phyloP scores from a whole-genome alignment of 2,888 invertebrate genomes.

The Trissolcus brochymenae region DNA sequence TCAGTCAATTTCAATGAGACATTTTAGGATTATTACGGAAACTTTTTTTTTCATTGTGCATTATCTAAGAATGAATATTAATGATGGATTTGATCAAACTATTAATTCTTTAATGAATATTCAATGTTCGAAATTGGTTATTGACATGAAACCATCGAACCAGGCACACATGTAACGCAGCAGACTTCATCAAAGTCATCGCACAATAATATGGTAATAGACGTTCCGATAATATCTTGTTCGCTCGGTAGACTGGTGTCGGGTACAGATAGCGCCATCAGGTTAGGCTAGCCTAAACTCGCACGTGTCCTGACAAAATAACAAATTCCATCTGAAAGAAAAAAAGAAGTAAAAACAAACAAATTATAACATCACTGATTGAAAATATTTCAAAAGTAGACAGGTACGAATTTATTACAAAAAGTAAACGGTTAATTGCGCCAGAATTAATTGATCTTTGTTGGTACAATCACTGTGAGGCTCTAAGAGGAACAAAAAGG shows the following conservation, averaged over 20 bases:
- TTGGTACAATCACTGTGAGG: slow-evolving; percentile 9
- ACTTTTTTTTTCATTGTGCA: too few relatives aligned
- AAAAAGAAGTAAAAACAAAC: background rate
- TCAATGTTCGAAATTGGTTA: slow-evolving; percentile 41
- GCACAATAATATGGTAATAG: slow-evolving; percentile 53
- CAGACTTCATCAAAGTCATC: slow-evolving; percentile 45
- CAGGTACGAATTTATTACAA: background rate
- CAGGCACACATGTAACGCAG: slow-evolving; percentile 48
- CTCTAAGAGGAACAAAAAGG: background rate
- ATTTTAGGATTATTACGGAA: too few relatives aligned
- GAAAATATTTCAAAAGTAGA: slow-evolving; percentile 20
- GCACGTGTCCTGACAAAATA: slow-evolving; percentile 34
- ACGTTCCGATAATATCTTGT: slow-evolving; percentile 50
- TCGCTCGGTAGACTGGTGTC: slow-evolving; percentile 42
- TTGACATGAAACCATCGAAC: slow-evolving; percentile 40
- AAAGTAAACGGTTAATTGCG: slow-evolving; percentile 21
- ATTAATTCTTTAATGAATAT: slow-evolving; percentile 14
- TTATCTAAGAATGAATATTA: too few relatives aligned
- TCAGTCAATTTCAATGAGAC: too few relatives aligned
- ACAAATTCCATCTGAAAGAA: slow-evolving; percentile 15
- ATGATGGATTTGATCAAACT: too few relatives aligned
- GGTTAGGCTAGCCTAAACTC: slow-evolving; percentile 36
- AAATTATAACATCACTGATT: slow-evolving; percentile 18
- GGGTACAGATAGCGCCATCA: slow-evolving; percentile 28
- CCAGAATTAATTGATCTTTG: slow-evolving; percentile 35